Conservation (phyloP, 2,888 invertebrate genomes). For the Auanema freiburgensis region DNA sequence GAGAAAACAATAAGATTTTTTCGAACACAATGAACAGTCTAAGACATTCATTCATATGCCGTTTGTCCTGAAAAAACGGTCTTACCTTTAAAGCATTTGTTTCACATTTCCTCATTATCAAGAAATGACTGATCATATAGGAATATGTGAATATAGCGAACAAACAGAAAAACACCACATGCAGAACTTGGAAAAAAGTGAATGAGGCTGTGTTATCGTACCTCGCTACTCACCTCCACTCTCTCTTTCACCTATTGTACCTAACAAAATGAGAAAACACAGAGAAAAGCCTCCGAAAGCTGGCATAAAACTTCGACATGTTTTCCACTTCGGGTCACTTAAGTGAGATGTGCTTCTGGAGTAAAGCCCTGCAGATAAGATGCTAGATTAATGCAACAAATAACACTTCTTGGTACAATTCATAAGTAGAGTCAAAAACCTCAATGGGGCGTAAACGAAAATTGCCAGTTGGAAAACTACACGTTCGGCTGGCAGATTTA, state of each 20-base stretch:
- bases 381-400: neutral
- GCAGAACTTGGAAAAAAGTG: no score
- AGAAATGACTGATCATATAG: slow-evolving; percentile 11
- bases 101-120: slow-evolving; percentile 1
- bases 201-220: no score
- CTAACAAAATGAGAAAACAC: slow-evolving; percentile 18
- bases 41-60: no score
- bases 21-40: neutral
- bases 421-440: slow-evolving; percentile 1
- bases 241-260: slow-evolving; percentile 38
- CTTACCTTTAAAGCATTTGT: slow-evolving; percentile 5
- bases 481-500: slow-evolving; percentile 16
- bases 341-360: no score
- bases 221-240: slow-evolving; percentile 30
- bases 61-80: no score
- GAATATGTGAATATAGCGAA: slow-evolving; percentile 10
- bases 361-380: no score
- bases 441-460: slow-evolving; percentile 8
- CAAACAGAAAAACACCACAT: slow-evolving; percentile 16
- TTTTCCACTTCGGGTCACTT: neutral
- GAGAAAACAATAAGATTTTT: neutral
- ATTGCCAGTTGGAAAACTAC: slow-evolving; percentile 12
- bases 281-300: slow-evolving; percentile 3
- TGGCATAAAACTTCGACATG: slow-evolving; percentile 4
- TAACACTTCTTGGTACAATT: neutral